Evolutionary conservation across 2,113 vertebrate species (phyloP).

Genomic region (Nestor notabilis): DNA sequence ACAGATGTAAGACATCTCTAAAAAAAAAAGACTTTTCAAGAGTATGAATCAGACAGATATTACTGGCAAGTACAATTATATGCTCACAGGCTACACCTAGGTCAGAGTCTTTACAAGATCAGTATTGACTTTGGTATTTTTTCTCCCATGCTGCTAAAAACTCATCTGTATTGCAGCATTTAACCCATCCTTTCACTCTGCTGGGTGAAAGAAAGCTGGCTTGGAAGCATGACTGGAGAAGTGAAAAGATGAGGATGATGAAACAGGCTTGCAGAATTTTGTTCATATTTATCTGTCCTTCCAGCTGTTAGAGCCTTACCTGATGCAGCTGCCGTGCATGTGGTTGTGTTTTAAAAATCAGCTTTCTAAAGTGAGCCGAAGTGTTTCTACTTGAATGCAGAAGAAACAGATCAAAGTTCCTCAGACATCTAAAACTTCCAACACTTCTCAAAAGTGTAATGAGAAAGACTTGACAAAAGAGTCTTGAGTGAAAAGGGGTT

Average conservation of each 20-base stretch:
- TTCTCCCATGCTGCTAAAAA: background rate
- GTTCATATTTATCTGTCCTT: background rate
- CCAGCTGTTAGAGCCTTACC: background rate
- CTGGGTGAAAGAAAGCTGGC: background rate
- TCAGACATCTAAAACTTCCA: rapidly evolving
- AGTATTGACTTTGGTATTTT: background rate
- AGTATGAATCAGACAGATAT: background rate
- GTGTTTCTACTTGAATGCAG: background rate
- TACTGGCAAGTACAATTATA: constrained; percentile 9
- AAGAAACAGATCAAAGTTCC: background rate
- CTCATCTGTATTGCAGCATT: background rate
- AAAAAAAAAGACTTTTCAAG: background rate
- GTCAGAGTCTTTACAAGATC: background rate
- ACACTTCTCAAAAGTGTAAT: background rate
- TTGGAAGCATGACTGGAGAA: background rate
- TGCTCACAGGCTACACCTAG: background rate
- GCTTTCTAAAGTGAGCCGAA: background rate
- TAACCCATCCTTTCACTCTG: background rate
- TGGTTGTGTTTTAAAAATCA: background rate
- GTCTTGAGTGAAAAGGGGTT: background rate
- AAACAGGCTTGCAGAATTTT: background rate
- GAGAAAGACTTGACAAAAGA: background rate
- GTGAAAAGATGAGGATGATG: background rate
- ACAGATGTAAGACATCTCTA: background rate
- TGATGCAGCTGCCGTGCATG: background rate